Evolutionary conservation across 2,113 vertebrate genomes (phyloP).

Genomic region (Anguilla japonica): DNA sequence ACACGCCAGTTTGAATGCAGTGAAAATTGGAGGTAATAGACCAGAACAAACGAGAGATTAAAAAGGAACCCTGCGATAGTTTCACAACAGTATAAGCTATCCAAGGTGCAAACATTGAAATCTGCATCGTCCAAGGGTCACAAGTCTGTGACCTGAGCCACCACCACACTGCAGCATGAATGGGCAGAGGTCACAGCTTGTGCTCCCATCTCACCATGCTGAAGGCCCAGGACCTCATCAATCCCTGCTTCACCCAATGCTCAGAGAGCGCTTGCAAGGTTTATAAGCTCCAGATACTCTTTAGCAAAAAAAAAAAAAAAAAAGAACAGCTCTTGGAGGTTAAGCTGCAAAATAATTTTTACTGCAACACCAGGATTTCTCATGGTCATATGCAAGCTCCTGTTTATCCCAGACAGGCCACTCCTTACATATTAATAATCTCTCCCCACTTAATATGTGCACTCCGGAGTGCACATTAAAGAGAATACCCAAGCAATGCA

Average conservation of each 20-base stretch:
- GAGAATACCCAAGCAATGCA: conserved; percentile 38
- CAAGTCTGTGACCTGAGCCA: neutral
- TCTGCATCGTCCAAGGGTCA: neutral
- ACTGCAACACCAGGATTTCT: neutral
- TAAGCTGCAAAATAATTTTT: neutral
- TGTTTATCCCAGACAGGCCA: conserved; percentile 2
- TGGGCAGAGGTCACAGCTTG: neutral
- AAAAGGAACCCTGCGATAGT: neutral
- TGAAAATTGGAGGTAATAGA: neutral
- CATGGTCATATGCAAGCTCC: neutral
- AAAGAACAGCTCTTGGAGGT: neutral
- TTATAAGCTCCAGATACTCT: neutral
- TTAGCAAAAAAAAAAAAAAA: neutral
- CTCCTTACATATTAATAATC: conserved; percentile 38
- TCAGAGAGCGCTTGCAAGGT: neutral
- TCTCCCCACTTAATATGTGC: conserved; percentile 42
- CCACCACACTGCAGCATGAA: neutral
- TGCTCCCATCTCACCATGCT: neutral
- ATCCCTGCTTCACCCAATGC: neutral
- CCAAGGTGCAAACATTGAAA: neutral
- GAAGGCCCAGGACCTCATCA: neutral
- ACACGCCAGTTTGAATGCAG: neutral
- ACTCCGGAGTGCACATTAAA: conserved; percentile 25
- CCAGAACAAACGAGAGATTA: neutral
- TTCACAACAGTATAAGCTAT: neutral